Conservation (phyloP, 2,888 invertebrate genomes). For the Caenorhabditis panamensis region DNA sequence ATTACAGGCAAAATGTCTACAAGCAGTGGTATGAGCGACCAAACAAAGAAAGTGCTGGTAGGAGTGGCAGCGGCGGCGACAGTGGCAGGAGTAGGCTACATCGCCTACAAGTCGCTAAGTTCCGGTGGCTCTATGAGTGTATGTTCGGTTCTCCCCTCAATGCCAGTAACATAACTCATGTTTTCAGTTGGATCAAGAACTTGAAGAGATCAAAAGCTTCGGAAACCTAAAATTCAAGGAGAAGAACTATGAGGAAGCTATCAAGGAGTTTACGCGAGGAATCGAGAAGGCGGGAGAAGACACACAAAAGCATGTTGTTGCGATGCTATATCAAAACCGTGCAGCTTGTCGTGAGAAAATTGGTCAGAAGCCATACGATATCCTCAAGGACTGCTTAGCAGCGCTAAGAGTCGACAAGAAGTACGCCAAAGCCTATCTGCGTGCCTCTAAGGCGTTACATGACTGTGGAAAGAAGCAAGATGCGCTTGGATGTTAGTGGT, state of each 20-base stretch:
- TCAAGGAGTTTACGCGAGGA: slow-evolving; percentile 49
- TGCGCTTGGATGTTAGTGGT: slow-evolving; percentile 50
- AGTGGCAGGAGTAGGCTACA: slow-evolving; percentile 51
- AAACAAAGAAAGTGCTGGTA: slow-evolving; percentile 52
- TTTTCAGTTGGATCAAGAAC: slow-evolving; percentile 38
- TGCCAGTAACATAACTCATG: not conserved
- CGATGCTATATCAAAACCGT: slow-evolving; percentile 61
- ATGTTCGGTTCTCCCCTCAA: not conserved
- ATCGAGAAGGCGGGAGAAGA: slow-evolving; percentile 28
- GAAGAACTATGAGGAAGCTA: slow-evolving; percentile 40
- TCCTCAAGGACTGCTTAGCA: slow-evolving; percentile 56
- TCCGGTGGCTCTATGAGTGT: slow-evolving; percentile 5
- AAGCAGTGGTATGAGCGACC: slow-evolving; percentile 45
- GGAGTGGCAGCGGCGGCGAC: slow-evolving; percentile 53
- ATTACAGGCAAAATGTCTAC: slow-evolving; percentile 29
- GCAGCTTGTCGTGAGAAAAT: slow-evolving; percentile 58
- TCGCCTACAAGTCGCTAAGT: slow-evolving; percentile 22
- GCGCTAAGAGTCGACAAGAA: slow-evolving; percentile 53
- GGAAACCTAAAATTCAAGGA: slow-evolving; percentile 56
- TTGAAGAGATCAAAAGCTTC: slow-evolving; percentile 44
- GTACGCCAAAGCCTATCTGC: slow-evolving; percentile 57
- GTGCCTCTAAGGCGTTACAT: slow-evolving; percentile 51
- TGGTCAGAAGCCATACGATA: slow-evolving; percentile 28
- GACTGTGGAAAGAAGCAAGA: slow-evolving; percentile 58
- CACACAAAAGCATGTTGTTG: slow-evolving; percentile 29